Conservation (phyloP, 2,113 vertebrate genomes). For the Dasypus novemcinctus region DNA sequence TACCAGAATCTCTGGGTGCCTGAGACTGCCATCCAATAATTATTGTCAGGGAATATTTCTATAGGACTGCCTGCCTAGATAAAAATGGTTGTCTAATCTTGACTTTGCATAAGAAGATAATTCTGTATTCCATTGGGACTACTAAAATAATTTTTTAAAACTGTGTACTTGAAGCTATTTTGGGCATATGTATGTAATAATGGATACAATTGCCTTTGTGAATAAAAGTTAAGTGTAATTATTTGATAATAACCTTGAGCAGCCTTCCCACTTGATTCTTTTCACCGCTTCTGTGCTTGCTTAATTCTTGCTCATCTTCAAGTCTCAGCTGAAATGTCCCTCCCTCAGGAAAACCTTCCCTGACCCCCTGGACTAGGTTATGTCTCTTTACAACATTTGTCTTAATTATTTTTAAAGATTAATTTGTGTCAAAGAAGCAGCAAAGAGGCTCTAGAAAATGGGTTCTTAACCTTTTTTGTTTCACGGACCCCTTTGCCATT, state of each 20-base stretch:
- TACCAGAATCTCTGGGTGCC: not conserved
- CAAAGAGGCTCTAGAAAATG: not conserved
- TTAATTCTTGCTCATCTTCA: not conserved
- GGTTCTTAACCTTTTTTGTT: no score
- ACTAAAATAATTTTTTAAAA: conserved; percentile 28
- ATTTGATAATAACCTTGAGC: not conserved
- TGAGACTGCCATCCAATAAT: not conserved
- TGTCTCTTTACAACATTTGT: not conserved
- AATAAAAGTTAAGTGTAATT: not conserved
- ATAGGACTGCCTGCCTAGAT: not conserved
- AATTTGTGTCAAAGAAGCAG: not conserved
- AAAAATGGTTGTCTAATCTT: not conserved
- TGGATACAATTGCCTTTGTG: not conserved
- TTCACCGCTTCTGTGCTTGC: not conserved
- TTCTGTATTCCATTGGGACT: not conserved
- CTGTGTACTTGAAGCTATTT: not conserved
- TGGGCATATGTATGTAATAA: not conserved
- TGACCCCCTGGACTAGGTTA: not conserved
- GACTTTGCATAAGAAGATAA: conserved; percentile 46
- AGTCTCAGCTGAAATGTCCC: not conserved
- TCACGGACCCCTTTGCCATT: no score
- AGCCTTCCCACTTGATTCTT: not conserved
- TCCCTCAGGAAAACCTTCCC: not conserved
- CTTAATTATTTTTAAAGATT: not conserved
- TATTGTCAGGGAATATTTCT: not conserved